Conservation (phyloP, 2,113 vertebrate species). For the Chaenogobius annularis region DNA sequence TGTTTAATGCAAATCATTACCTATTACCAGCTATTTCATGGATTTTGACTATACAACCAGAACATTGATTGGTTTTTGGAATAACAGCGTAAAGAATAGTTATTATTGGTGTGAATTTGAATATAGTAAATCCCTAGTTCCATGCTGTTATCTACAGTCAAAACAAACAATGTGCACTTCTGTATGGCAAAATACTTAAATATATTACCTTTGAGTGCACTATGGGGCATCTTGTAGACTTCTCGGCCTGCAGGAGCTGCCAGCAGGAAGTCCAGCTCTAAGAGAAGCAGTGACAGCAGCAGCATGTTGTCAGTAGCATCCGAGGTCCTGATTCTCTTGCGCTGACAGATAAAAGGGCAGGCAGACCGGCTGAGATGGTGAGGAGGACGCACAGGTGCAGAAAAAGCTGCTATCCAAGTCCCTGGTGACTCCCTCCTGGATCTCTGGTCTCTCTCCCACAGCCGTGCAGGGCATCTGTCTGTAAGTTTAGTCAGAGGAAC, state of each 20-base stretch:
- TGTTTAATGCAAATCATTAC: slow-evolving; percentile 27
- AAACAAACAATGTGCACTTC: neutral
- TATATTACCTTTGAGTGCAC: slow-evolving; percentile 82
- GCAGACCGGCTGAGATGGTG: neutral
- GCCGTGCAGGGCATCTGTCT: slow-evolving; percentile 71
- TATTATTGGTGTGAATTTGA: neutral
- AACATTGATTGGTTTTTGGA: neutral
- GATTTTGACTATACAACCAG: neutral
- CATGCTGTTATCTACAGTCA: neutral
- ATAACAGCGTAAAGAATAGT: neutral
- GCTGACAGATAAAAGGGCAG: slow-evolving; percentile 29
- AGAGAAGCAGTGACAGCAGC: slow-evolving; percentile 68
- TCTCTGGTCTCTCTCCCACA: slow-evolving; percentile 60
- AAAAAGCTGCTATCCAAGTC: slow-evolving; percentile 35
- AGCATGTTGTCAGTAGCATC: slow-evolving; percentile 66
- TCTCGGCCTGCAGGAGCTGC: slow-evolving; percentile 78
- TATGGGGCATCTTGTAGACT: slow-evolving; percentile 84
- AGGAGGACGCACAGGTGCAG: slow-evolving; percentile 37
- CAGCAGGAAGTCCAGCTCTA: slow-evolving; percentile 62
- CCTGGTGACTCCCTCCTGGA: slow-evolving; percentile 56
- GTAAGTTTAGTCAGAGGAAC: slow-evolving; percentile 73
- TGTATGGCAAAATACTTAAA: neutral
- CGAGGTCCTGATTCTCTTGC: slow-evolving; percentile 43
- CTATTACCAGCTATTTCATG: slow-evolving; percentile 14
- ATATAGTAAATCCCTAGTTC: neutral